A percentile compares a stretch with the other conserved stretches of the same genome.
These are phyloP conservation scores for Pomacea maculata DNA, from an alignment of 1,140 invertebrate genomes.

Conservation along the genomic window DNA sequence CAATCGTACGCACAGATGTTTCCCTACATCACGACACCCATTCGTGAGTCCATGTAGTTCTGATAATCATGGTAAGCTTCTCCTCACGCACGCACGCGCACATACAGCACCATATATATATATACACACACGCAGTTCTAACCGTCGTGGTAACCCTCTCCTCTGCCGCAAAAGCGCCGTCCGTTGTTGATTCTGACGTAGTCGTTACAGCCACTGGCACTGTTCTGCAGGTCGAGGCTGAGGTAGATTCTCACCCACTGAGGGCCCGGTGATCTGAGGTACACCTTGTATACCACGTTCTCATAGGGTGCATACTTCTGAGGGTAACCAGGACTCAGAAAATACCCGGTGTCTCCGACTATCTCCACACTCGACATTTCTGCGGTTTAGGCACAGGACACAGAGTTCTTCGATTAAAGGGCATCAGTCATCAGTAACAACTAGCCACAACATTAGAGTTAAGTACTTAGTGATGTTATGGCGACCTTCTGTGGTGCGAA, in stretches of 20 bases:
- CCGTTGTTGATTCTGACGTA: neutral
- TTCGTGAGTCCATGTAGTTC: neutral
- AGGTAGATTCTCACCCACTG: neutral
- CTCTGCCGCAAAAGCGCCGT: neutral
- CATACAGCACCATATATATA: neutral
- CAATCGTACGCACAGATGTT: neutral
- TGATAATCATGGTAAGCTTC: neutral
- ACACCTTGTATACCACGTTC: conserved; percentile 13
- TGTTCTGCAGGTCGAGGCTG: neutral
- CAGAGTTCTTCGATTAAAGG: no score
- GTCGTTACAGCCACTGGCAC: neutral
- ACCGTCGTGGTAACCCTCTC: no score
- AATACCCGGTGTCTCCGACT: neutral
- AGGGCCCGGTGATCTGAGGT: conserved; percentile 6
- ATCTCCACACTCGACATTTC: neutral
- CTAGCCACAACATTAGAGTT: no score
- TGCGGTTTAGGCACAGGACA: no score
- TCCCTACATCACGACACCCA: neutral
- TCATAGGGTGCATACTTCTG: neutral
- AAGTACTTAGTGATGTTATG: no score
- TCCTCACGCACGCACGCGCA: neutral
- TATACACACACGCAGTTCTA: neutral
- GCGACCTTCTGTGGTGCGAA: no score
- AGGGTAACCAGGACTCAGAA: conserved; percentile 16
- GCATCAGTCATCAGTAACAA: no score